Base-by-base conservation (phyloP, 2,888 invertebrate species). In the Neria commutata region DNA sequence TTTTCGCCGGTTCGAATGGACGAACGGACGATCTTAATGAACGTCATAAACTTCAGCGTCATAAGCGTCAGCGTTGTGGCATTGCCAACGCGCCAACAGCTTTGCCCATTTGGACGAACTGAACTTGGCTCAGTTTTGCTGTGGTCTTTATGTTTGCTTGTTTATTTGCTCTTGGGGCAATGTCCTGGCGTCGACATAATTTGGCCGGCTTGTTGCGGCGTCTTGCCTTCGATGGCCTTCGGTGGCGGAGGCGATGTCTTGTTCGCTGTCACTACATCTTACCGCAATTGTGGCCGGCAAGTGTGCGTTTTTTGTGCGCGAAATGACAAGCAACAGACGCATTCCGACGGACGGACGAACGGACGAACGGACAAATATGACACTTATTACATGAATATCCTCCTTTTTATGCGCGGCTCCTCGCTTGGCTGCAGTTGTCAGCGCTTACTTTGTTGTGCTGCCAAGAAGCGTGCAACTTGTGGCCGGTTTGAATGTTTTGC, bases 361-460 rank as follows among this genome's bases (percentile, higher is more conserved):
- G 46, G 45, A 56, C 48, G 48, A 53, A 50, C 17, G 64, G 66
- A 71, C 67, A 69, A 67, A 70, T 67, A 63, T 68, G 69, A 74
- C 71, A 70, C 73, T 73, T 73, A 71, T 73, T 72, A 67, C 63
- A 64, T 65, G 67, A 70, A 70, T 69, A 70, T 70, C 50, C 52
- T 51, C 59, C 59, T 60, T 63, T 61, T 23, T 56, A 50, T 47
- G 25, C 40, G 52, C 23, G 21, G 64, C n/a, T 64, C 66, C 61
- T 65, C 29, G 40, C 47, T 25, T 56, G 46, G 42, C 37, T 37
- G 37, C 6, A n/a, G 6, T 37, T n/a, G 37, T 11, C 37, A 37
- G 10, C n/a, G n/a, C n/a, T n/a, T n/a, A n/a, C n/a, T n/a, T n/a
- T n/a, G n/a, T n/a, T n/a, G n/a, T n/a, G n/a, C n/a, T n/a, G n/a